Conservation (phyloP, 2,113 vertebrate species). For the Thryonomys swinderianus region DNA sequence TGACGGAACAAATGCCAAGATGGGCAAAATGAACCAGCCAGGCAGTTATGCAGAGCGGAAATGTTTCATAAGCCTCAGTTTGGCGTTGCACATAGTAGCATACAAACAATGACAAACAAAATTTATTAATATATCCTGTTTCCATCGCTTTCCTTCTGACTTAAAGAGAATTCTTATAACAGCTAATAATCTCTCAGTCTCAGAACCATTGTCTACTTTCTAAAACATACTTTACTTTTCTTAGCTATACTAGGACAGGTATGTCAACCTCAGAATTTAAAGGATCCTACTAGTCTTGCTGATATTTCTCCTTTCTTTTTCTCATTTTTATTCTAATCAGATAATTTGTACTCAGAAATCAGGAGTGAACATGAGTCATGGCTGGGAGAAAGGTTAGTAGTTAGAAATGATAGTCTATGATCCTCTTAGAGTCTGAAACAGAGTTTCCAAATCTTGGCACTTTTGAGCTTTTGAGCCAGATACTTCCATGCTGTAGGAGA, state of each 20-base stretch:
- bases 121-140: constrained; percentile 52
- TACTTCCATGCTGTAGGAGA: background rate
- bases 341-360: constrained; percentile 33
- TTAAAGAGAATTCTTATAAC: constrained; percentile 14
- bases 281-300: background rate
- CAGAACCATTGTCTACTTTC: constrained; percentile 5
- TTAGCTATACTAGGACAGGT: background rate
- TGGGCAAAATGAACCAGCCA: constrained; percentile 34
- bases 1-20: background rate
- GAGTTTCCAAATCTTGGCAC: background rate
- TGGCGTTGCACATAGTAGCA: background rate
- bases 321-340: background rate
- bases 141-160: constrained; percentile 43
- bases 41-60: background rate
- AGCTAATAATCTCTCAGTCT: constrained; percentile 49
- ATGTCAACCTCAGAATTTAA: background rate
- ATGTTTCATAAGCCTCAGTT: constrained; percentile 28
- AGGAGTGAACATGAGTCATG: constrained; percentile 31
- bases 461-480: background rate
- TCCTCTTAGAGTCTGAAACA: constrained; percentile 1
- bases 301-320: background rate
- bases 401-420: background rate
- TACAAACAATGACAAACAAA: constrained; percentile 49
- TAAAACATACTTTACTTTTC: constrained; percentile 4
- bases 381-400: background rate